These are phyloP conservation scores for Umimayanthus kanabou DNA, from an alignment of 92 coral and sea anemone species.

Conservation along the genomic window DNA sequence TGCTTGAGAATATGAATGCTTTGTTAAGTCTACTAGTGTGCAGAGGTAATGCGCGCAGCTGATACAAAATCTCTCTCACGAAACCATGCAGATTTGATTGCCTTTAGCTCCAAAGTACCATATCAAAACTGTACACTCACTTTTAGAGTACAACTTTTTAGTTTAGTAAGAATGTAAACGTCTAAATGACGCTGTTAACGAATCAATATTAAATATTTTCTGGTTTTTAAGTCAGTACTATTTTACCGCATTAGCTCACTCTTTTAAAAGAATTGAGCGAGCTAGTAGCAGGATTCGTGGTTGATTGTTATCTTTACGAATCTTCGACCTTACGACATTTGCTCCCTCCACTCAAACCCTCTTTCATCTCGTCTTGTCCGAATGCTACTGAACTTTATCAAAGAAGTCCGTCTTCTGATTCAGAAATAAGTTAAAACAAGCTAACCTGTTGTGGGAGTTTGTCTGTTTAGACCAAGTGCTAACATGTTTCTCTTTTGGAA, in stretches of 20 bases:
- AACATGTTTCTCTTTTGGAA: no score
- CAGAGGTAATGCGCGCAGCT: neutral
- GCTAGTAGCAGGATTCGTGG: neutral
- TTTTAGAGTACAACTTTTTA: neutral
- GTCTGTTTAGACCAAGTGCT: no score
- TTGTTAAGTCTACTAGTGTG: neutral
- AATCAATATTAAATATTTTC: neutral
- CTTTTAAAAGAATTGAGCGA: neutral
- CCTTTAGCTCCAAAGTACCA: neutral
- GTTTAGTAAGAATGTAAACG: neutral
- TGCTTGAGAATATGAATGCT: neutral
- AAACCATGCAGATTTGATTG: neutral
- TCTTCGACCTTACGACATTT: no score
- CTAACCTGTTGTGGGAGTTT: no score
- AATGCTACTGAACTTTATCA: no score
- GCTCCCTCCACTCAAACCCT: no score
- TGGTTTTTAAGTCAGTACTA: no score
- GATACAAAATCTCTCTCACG: neutral
- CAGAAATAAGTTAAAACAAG: no score
- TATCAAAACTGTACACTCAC: neutral
- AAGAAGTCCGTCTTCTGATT: no score
- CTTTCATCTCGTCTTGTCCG: no score
- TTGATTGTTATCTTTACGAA: no score
- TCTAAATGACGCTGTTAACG: neutral
- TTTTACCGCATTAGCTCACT: no score